Evolutionary conservation across 2,113 vertebrate genomes (phyloP).

Genomic region (Struthidea cinerea): DNA sequence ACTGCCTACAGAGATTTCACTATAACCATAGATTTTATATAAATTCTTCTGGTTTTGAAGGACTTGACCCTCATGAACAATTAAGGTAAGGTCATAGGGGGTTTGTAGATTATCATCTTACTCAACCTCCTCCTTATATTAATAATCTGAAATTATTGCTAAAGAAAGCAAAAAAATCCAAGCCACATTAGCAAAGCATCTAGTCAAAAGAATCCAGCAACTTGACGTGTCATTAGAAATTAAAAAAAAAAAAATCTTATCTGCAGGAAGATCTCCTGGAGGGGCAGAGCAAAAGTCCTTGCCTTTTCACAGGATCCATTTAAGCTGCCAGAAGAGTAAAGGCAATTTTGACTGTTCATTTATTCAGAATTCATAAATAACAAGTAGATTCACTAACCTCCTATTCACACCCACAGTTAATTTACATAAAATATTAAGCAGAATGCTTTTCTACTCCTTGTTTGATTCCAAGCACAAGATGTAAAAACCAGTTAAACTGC

Average conservation of each 20-base stretch:
- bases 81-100: background rate
- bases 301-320: background rate
- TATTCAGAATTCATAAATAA: slow-evolving; percentile 34
- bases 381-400: background rate
- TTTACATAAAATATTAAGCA: slow-evolving; percentile 62
- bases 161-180: background rate
- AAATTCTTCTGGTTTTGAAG: background rate
- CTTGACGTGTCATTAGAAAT: background rate
- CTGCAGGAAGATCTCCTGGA: background rate
- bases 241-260: background rate
- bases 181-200: background rate
- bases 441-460: slow-evolving; percentile 96
- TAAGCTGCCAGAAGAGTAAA: slow-evolving; percentile 33
- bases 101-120: background rate
- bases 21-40: background rate
- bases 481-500: slow-evolving; percentile 98
- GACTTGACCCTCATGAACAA: background rate
- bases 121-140: background rate
- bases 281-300: background rate
- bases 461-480: slow-evolving; percentile 96
- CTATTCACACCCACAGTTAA: background rate
- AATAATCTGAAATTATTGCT: background rate
- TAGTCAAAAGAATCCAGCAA: background rate
- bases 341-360: slow-evolving; percentile 3
- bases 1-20: background rate